Evolutionary conservation across 2,888 invertebrate species (phyloP).

Genomic region (Thymelicus acteon): DNA sequence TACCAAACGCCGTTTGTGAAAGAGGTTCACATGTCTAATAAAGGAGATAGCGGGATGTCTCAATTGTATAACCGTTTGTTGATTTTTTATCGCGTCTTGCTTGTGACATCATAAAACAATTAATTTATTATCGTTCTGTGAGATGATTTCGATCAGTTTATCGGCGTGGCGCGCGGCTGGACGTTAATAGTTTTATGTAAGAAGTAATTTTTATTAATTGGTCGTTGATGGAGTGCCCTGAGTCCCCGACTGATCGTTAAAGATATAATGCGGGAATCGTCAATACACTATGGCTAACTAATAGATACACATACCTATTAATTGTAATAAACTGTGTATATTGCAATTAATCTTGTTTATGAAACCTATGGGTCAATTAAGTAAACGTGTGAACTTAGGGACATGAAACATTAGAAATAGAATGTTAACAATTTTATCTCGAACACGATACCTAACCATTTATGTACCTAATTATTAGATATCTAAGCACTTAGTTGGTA

Average conservation of each 20-base stretch:
- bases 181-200: slow-evolving; percentile 79
- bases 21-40: slow-evolving; percentile 71
- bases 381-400: no score
- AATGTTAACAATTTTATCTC: no score
- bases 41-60: slow-evolving; percentile 81
- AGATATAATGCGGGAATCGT: slow-evolving; percentile 67
- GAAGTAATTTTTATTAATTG: slow-evolving; percentile 82
- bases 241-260: slow-evolving; percentile 56
- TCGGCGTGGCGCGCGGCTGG: slow-evolving; percentile 70
- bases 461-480: neutral
- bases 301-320: neutral
- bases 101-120: slow-evolving; percentile 82
- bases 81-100: slow-evolving; percentile 72
- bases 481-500: neutral
- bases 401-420: no score
- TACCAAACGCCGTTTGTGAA: slow-evolving; percentile 67
- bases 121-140: slow-evolving; percentile 76
- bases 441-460: no score
- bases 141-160: slow-evolving; percentile 80
- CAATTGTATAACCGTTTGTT: slow-evolving; percentile 78
- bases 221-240: slow-evolving; percentile 68
- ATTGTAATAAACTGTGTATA: neutral
- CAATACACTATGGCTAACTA: slow-evolving; percentile 41
- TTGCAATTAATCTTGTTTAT: neutral
- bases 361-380: no score